A percentile compares a stretch with the other conserved stretches of the same genome.
phyloP scores from a whole-genome alignment of 2,113 vertebrate genomes.

The Planiliza haematocheilus region DNA sequence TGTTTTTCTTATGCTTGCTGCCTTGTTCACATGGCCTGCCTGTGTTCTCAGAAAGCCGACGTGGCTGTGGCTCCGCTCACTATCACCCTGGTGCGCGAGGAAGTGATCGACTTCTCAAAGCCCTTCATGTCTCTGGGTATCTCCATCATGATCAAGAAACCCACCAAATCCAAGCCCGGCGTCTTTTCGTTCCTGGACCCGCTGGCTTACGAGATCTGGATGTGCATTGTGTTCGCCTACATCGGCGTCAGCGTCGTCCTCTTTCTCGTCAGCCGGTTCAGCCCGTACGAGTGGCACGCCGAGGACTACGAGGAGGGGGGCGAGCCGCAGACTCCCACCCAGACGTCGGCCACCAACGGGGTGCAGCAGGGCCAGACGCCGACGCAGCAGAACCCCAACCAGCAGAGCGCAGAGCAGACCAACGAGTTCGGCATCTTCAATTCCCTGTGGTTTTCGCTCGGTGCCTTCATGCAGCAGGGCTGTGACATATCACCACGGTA shows the following conservation, averaged over 20 bases:
- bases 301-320: constrained; percentile 94
- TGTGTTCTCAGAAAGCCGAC: constrained; percentile 89
- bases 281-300: constrained; percentile 97
- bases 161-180: constrained; percentile 97
- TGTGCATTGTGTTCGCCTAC: constrained; percentile 99
- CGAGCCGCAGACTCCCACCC: constrained; percentile 86
- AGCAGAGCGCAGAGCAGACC: constrained; percentile 85
- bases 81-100: constrained; percentile 97
- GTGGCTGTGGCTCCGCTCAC: constrained; percentile 97
- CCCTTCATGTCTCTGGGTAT: constrained; percentile 99
- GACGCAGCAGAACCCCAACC: constrained; percentile 86
- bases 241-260: constrained; percentile 99
- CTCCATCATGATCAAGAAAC: constrained; percentile 99
- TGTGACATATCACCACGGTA: constrained; percentile 99
- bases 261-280: constrained; percentile 98
- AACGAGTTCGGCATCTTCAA: constrained; percentile 99
- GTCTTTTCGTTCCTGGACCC: constrained; percentile 99
- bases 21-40: neutral
- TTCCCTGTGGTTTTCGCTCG: constrained; percentile 98
- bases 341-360: constrained; percentile 73
- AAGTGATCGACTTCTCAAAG: constrained; percentile 99
- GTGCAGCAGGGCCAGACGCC: constrained; percentile 89
- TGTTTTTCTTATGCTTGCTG: neutral
- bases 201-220: constrained; percentile 99
- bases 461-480: constrained; percentile 99